These are phyloP conservation scores for Magallana angulata DNA, from an alignment of 1,140 invertebrate genomes.

Conservation along the genomic window DNA sequence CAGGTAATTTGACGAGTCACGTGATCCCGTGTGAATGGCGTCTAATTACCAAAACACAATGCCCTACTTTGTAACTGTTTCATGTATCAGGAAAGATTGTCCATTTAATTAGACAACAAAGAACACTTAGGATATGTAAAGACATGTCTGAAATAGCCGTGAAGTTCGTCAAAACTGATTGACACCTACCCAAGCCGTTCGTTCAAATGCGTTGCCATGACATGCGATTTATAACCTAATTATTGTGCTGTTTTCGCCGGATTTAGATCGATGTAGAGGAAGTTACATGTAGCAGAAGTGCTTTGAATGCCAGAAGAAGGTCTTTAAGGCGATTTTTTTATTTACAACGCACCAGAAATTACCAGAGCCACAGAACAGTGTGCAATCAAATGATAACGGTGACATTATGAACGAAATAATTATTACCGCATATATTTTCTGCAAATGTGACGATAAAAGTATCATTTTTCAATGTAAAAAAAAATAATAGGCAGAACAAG, in stretches of 20 bases:
- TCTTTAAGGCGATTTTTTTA: not conserved
- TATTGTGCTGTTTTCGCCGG: not conserved
- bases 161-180: not conserved
- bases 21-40: not conserved
- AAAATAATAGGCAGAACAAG: too few species aligned
- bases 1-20: not conserved
- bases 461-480: too few species aligned
- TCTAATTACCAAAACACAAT: slow-evolving; percentile 31
- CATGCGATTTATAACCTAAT: not conserved
- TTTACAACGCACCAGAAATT: too few species aligned
- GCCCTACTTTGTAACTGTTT: not conserved
- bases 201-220: not conserved
- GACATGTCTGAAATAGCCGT: not conserved
- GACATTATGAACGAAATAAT: not conserved
- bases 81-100: not conserved
- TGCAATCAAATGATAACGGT: not conserved
- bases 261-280: not conserved
- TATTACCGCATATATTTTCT: not conserved
- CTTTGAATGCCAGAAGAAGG: not conserved
- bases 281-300: not conserved
- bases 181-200: not conserved
- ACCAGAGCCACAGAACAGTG: not conserved
- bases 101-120: slow-evolving; percentile 18
- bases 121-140: not conserved
- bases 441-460: not conserved